Evolutionary conservation across 1,140 invertebrate species (phyloP), one percentile per base, ranked within the genome.

Genomic region (Acromyrmex charruanus): DNA sequence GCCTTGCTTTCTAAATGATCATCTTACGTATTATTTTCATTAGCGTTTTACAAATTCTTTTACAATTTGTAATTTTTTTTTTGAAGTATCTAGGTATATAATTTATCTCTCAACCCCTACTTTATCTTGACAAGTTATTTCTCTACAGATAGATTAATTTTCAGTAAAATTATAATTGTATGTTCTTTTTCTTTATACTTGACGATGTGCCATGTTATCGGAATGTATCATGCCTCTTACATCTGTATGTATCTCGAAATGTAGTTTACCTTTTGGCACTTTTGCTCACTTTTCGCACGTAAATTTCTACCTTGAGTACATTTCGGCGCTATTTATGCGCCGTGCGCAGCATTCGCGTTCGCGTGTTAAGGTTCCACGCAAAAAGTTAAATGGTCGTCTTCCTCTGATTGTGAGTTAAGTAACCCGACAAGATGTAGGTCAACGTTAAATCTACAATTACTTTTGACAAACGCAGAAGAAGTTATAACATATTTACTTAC

Each of bases 351-450:
- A 55, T 28, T 65, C 14, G 28, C 81, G 58, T 61, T 72, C 55
- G 69, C 18, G 69, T 74, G 39, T n/a, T 35, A 49, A 84, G 16
- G 44, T 74, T 82, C 9, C 55, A 82, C 80, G 69, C 49, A 84
- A 84, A 84, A 84, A 84, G 55, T 84, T 84, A 84, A 84, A 84
- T 84, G 58, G 44, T 49, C 69, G 55, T 84, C 80, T 84, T 84
- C 80, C 80, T 84, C 58, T 44, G 39, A 44, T 14, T 63, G 28
- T 63, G 69, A 74, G 80, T 84, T 75, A 74, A 84, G 55, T 63
- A 84, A 84, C 2, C 2, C 25, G 18, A 1, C 28, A 75, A 84
- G 80, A 84, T 84, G 25, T 84, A 84, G 80, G 80, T 75, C 80
- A 75, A 35, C 80, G 68, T 74, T 82, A 82, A 82, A 82, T 77